Base-by-base conservation (phyloP, 2,888 invertebrate species). In the Eustalomyia histrio region DNA sequence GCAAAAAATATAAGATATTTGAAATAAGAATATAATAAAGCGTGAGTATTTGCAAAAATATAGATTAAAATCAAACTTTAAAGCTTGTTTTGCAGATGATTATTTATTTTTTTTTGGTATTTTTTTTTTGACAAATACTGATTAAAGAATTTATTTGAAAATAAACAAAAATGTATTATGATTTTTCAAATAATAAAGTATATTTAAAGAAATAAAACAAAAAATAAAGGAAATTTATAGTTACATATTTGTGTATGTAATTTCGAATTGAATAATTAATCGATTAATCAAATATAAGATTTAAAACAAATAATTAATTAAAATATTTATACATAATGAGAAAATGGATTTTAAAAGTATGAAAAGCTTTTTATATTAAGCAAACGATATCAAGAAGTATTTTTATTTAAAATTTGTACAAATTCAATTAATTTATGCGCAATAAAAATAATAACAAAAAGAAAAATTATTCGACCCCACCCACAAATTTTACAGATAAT, bases 1-100 rank as follows among this genome's bases (percentile, higher is more conserved):
- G 85, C 86, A 85, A 85, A 79, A 76, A 75, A 63, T 24, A 29
- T 29, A 29, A 17, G 14, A 72, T 29, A 63, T 57, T 68, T 65
- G 7, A 17, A 76, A 80, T 72, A 39, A 29, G 43, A 12, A 12
- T 50, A 57, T 75, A 58, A 60, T 74, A 76, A 81, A 72, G 81
- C 68, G 81, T 74, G 71, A 68, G 43, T 52, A 43, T 17, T 60
- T 60, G 76, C 76, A 65, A 69, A 72, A 55, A 57, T 61, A 33
- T 17, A 33, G 21, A 57, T 43, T n/a, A 6, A 17, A 35, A 17
- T 29, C 16, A 68, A 64, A 29, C 47, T 24, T 60, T n/a, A 18
- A 50, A 18, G 55, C 29, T 16, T 21, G 2, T 21, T 64, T 65
- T 35, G 8, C 7, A 43, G 8, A 29, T 6, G 17, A 17, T 17